Evolutionary conservation across 2,888 invertebrate genomes (phyloP).

Genomic region (Platypus cylindrus): DNA sequence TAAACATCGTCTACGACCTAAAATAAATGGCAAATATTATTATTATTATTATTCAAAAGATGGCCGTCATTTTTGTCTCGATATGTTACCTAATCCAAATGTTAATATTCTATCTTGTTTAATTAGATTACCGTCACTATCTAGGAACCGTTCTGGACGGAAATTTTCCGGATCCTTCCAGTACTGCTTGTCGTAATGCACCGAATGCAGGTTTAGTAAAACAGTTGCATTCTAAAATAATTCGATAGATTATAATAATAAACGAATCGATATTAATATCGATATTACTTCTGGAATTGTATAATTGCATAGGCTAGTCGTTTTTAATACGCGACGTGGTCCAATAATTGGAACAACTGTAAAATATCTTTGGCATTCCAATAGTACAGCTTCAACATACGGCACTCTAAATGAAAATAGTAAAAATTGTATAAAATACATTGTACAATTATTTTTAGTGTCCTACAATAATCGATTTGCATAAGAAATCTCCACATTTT

Average conservation of each 20-base stretch:
- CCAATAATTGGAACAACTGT: conserved; percentile 37
- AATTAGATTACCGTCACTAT: conserved; percentile 27
- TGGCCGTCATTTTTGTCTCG: not conserved
- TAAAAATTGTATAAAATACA: not conserved
- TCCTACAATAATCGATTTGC: conserved; percentile 36
- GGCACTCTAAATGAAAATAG: conserved; percentile 36
- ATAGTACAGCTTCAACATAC: conserved; percentile 42
- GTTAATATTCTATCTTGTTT: conserved; percentile 28
- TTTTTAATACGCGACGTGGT: conserved; percentile 39
- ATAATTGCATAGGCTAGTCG: conserved; percentile 43
- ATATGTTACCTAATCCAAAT: conserved; percentile 32
- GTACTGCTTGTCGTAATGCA: conserved; percentile 42
- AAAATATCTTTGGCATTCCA: conserved; percentile 38
- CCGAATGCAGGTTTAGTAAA: conserved; percentile 33
- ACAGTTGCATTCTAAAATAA: conserved; percentile 28
- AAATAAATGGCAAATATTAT: conserved; percentile 14
- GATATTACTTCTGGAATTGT: conserved; percentile 31
- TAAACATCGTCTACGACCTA: conserved; percentile 51
- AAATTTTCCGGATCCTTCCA: conserved; percentile 51
- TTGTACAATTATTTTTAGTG: no score
- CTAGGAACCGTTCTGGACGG: conserved; percentile 51
- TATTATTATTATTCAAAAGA: conserved; percentile 3
- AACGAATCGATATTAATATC: not conserved
- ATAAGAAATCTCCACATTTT: conserved; percentile 34
- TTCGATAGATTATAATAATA: conserved; percentile 2